phyloP scores from a whole-genome alignment of 2,113 vertebrate species.

The Pluvialis apricaria region DNA sequence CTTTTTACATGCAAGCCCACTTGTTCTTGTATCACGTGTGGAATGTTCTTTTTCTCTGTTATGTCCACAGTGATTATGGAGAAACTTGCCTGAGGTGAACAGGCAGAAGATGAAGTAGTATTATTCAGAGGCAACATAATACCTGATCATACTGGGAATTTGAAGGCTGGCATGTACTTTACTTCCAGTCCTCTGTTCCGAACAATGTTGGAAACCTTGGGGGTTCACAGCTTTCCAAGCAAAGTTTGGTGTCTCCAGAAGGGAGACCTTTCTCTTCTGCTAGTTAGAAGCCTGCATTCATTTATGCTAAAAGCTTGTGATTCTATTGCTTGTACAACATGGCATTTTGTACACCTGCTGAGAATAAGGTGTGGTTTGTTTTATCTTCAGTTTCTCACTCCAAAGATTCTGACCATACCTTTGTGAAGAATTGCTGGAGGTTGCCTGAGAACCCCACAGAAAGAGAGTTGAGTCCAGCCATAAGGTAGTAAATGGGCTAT shows the following conservation, averaged over 20 bases:
- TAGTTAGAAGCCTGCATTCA: background rate
- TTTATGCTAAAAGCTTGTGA: background rate
- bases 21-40: background rate
- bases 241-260: background rate
- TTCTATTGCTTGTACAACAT: background rate
- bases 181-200: background rate
- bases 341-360: background rate
- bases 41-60: background rate
- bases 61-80: background rate
- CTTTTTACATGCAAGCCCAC: background rate
- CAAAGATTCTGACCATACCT: background rate
- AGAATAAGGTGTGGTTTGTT: background rate
- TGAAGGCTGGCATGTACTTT: background rate
- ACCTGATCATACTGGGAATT: background rate
- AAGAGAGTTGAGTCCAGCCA: background rate
- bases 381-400: background rate
- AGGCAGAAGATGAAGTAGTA: background rate
- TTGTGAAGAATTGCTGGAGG: background rate
- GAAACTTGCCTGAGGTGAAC: background rate
- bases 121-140: background rate
- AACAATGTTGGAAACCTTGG: background rate
- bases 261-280: background rate
- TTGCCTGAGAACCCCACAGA: background rate
- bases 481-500: background rate
- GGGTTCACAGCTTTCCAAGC: background rate